These are phyloP conservation scores for Heliconius ismenius DNA, from an alignment of 2,888 invertebrate genomes.

Conservation along the genomic window DNA sequence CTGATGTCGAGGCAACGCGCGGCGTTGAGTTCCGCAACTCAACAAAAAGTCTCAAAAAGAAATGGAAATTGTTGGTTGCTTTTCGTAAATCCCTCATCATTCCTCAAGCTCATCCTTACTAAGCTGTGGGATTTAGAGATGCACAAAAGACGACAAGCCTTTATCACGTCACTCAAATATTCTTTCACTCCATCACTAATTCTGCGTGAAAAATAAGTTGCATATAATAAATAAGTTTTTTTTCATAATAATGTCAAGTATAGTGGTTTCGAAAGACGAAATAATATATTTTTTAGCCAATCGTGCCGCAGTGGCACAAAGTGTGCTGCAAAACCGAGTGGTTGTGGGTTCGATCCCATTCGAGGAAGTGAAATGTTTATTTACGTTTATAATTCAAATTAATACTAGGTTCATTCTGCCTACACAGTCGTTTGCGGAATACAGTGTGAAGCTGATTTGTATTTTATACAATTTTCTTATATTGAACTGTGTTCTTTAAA, in stretches of 20 bases:
- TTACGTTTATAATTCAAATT: too few species aligned
- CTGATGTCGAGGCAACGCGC: too few species aligned
- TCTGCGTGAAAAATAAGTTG: neutral
- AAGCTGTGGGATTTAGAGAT: neutral
- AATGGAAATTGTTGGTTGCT: neutral
- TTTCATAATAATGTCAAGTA: neutral
- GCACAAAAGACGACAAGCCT: neutral
- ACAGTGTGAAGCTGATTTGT: too few species aligned
- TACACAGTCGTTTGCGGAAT: too few species aligned
- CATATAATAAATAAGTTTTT: neutral
- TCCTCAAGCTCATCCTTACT: slow-evolving; percentile 8
- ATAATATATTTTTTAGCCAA: neutral
- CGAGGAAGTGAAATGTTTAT: too few species aligned
- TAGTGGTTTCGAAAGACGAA: neutral
- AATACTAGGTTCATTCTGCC: too few species aligned
- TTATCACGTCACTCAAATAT: neutral
- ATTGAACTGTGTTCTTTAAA: neutral
- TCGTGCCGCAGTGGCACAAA: too few species aligned
- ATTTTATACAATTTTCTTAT: too few species aligned
- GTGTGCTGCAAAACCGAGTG: too few species aligned
- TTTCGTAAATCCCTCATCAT: slow-evolving; percentile 2
- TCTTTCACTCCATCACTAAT: neutral
- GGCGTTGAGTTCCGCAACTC: too few species aligned
- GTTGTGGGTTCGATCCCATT: too few species aligned
- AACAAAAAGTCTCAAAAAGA: too few species aligned